phyloP scores from a whole-genome alignment of 2,113 vertebrate species.

The Gadus macrocephalus region DNA sequence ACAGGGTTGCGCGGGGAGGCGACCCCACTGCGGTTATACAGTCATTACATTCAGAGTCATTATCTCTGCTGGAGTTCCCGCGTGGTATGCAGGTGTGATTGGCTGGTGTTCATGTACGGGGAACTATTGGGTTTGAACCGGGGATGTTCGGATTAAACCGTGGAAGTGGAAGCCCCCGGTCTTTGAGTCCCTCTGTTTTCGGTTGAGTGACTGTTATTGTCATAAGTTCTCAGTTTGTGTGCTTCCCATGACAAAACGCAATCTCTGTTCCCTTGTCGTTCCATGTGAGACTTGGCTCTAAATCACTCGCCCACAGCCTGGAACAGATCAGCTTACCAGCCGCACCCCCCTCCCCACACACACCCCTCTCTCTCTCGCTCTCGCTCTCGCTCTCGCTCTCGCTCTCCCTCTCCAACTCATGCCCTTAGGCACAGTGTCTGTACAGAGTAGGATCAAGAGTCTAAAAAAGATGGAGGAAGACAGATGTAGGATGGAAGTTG shows the following conservation, averaged over 20 bases:
- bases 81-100: neutral
- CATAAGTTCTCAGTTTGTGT: constrained; percentile 27
- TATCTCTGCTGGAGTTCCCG: neutral
- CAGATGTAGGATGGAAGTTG: neutral
- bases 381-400: no score
- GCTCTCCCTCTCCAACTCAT: neutral
- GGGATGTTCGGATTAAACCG: neutral
- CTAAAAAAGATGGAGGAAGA: constrained; percentile 13
- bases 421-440: constrained; percentile 35
- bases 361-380: no score
- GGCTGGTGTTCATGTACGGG: no score
- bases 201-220: constrained; percentile 30
- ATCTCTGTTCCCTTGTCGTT: constrained; percentile 41
- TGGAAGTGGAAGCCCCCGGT: neutral
- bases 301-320: constrained; percentile 44
- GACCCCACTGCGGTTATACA: neutral
- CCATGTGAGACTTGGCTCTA: constrained; percentile 33
- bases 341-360: constrained; percentile 11
- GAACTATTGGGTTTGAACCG: neutral
- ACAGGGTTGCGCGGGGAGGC: neutral
- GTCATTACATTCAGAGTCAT: no score
- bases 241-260: constrained; percentile 39
- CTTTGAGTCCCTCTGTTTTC: constrained; percentile 16
- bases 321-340: constrained; percentile 38
- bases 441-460: constrained; percentile 10